These are phyloP conservation scores for Limnephilus auricula DNA, from an alignment of 2,888 invertebrate genomes.

Conservation along the genomic window DNA sequence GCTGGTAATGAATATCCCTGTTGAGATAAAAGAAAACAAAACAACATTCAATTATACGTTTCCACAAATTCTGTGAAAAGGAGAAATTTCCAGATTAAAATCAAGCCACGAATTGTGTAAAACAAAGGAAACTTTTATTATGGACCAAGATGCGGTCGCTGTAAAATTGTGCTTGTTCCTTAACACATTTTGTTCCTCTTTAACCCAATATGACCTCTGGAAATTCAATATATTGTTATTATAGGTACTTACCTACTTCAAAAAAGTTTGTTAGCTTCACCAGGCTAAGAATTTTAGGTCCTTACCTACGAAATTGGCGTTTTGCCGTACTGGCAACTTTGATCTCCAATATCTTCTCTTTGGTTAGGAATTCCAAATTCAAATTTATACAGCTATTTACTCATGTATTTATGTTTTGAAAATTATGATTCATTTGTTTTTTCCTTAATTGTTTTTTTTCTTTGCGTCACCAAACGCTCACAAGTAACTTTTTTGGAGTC, in stretches of 20 bases:
- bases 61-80: slow-evolving; percentile 10
- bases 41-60: slow-evolving; percentile 22
- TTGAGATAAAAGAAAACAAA: slow-evolving; percentile 7
- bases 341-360: too few relatives aligned
- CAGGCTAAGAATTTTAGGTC: too few relatives aligned
- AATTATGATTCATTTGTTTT: too few relatives aligned
- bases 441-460: too few relatives aligned
- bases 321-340: too few relatives aligned
- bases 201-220: background rate
- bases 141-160: slow-evolving; percentile 10
- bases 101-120: slow-evolving; percentile 18
- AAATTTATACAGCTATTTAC: too few relatives aligned
- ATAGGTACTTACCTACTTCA: background rate
- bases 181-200: background rate
- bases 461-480: too few relatives aligned
- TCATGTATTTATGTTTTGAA: too few relatives aligned
- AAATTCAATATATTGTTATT: background rate
- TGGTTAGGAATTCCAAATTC: too few relatives aligned
- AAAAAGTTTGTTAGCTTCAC: background rate
- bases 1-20: slow-evolving; percentile 16
- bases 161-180: slow-evolving; percentile 2
- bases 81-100: slow-evolving; percentile 15
- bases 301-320: too few relatives aligned
- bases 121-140: slow-evolving; percentile 25
- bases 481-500: too few relatives aligned